phyloP scores from a whole-genome alignment of 2,888 invertebrate species.

The Lepidocyrtinus sp. region DNA sequence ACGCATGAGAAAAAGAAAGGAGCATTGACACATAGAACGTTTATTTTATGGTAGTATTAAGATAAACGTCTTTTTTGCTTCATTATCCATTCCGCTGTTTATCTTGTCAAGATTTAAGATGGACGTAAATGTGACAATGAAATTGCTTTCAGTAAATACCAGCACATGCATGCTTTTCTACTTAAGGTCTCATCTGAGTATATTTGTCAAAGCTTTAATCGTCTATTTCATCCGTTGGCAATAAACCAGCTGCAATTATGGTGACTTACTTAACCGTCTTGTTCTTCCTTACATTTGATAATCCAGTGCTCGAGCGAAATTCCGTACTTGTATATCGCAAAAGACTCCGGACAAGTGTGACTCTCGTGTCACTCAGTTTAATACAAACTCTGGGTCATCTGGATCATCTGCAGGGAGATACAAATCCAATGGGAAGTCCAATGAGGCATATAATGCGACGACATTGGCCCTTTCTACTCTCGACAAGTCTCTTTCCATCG shows the following conservation, averaged over 20 bases:
- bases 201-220: neutral
- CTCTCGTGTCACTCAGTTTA: slow-evolving; percentile 35
- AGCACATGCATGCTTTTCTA: too few species aligned
- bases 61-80: slow-evolving; percentile 14
- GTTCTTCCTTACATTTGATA: too few species aligned
- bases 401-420: slow-evolving; percentile 22
- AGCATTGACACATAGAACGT: slow-evolving; percentile 20
- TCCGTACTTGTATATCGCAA: slow-evolving; percentile 64
- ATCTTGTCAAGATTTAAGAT: neutral
- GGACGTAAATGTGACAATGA: neutral
- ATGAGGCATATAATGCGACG: slow-evolving; percentile 60
- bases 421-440: slow-evolving; percentile 16
- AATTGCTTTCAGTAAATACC: neutral
- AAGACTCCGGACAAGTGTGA: slow-evolving; percentile 67
- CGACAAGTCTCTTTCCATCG: slow-evolving; percentile 68
- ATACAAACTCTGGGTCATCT: slow-evolving; percentile 12
- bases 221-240: neutral
- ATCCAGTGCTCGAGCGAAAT: slow-evolving; percentile 66
- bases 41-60: neutral
- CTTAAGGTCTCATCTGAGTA: neutral
- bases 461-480: slow-evolving; percentile 66
- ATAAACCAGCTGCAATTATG: too few species aligned
- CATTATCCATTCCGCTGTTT: neutral
- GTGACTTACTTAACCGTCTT: too few species aligned
- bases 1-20: slow-evolving; percentile 9